Evolutionary conservation across 1,140 invertebrate species (phyloP).

Genomic region (Cyphomyrmex costatus): DNA sequence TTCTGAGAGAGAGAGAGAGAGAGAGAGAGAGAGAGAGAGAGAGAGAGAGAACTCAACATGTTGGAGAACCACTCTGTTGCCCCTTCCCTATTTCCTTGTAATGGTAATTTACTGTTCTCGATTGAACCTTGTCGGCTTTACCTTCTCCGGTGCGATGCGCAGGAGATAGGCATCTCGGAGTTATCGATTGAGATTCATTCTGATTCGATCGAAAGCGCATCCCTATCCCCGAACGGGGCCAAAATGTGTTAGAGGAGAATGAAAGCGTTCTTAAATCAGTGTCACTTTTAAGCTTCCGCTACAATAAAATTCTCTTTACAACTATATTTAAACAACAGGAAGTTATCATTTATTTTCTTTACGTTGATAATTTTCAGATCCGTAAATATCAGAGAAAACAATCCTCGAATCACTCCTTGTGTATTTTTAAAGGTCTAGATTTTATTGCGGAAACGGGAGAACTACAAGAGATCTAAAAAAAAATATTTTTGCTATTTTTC

Average conservation of each 20-base stretch:
- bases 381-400: background rate
- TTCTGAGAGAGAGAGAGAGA: slow-evolving; percentile 24
- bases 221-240: background rate
- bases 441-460: background rate
- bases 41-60: slow-evolving; percentile 48
- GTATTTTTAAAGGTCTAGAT: background rate
- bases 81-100: slow-evolving; percentile 38
- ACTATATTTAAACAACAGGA: background rate
- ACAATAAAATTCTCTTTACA: background rate
- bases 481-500: background rate
- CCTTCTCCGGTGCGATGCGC: slow-evolving; percentile 22
- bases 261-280: slow-evolving; percentile 40
- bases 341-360: background rate
- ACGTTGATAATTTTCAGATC: background rate
- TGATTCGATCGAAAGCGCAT: background rate
- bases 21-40: slow-evolving; percentile 33
- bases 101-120: slow-evolving; percentile 63
- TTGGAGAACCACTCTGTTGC: slow-evolving; percentile 34
- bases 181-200: slow-evolving; percentile 49
- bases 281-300: background rate
- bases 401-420: background rate
- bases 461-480: background rate
- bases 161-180: slow-evolving; percentile 36
- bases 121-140: slow-evolving; percentile 26
- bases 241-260: slow-evolving; percentile 21